Evolutionary conservation across 2,888 invertebrate genomes (phyloP).

Genomic region (Caenorhabditis sp.): DNA sequence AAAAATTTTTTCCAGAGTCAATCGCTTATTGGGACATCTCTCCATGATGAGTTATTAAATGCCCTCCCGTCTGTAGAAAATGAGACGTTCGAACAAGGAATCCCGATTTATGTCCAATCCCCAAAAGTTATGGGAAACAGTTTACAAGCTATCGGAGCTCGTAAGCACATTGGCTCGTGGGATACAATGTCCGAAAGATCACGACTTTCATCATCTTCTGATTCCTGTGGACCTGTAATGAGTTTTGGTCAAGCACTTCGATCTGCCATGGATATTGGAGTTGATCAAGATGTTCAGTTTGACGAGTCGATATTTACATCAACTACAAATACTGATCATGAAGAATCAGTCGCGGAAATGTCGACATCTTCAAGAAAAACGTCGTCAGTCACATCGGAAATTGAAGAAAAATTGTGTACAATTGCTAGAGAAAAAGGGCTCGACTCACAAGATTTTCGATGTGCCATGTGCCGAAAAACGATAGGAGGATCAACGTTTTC

Average conservation of each 20-base stretch:
- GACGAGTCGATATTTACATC: constrained; percentile 18
- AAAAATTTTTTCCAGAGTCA: constrained; percentile 15
- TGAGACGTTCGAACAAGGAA: constrained; percentile 24
- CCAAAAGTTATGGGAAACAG: constrained; percentile 38
- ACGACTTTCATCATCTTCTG: constrained; percentile 42
- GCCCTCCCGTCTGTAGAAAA: constrained; percentile 22
- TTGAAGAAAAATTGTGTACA: constrained; percentile 30
- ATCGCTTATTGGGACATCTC: constrained; percentile 48
- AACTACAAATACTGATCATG: neutral
- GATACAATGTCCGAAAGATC: constrained; percentile 28
- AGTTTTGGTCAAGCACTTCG: constrained; percentile 52
- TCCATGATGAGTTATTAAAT: constrained; percentile 56
- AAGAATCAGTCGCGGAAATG: constrained; percentile 1
- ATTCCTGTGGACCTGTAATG: constrained; percentile 38
- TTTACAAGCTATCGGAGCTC: constrained; percentile 31
- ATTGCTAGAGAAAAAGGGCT: constrained; percentile 64
- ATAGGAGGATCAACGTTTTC: constrained; percentile 55
- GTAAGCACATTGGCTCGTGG: constrained; percentile 31
- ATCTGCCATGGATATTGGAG: constrained; percentile 41
- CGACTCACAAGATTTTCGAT: constrained; percentile 65
- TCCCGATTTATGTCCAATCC: constrained; percentile 29
- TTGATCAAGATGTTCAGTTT: constrained; percentile 2
- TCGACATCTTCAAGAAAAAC: constrained; percentile 9
- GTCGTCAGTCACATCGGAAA: constrained; percentile 21
- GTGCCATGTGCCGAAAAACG: constrained; percentile 62